These are phyloP conservation scores for Campoplex capitator DNA, from an alignment of 2,888 invertebrate species.

Conservation along the genomic window DNA sequence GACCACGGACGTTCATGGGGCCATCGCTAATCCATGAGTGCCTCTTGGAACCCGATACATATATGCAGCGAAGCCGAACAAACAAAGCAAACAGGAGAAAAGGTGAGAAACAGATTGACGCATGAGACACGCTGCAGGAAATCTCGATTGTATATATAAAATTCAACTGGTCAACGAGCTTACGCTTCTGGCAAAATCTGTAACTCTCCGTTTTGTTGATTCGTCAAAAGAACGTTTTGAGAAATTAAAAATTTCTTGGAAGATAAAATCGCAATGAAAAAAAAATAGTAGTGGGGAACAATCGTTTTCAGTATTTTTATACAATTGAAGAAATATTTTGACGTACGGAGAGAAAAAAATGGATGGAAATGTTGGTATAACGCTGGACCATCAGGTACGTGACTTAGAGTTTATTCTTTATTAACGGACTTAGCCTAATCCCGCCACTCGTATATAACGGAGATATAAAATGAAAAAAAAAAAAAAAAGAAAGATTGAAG, in stretches of 20 bases:
- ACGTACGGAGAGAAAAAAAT: constrained; percentile 17
- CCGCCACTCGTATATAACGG: constrained; percentile 36
- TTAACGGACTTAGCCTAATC: constrained; percentile 65
- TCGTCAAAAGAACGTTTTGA: not conserved
- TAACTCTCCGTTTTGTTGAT: not conserved
- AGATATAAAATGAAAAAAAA: not conserved
- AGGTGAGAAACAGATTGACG: not conserved
- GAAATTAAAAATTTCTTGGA: not conserved
- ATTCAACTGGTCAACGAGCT: not conserved
- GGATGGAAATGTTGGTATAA: constrained; percentile 21
- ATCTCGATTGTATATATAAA: not conserved
- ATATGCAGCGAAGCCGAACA: not conserved
- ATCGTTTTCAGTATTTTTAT: not conserved
- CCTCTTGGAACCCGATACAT: constrained; percentile 1
- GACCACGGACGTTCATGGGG: constrained; percentile 24
- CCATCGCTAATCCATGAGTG: constrained; percentile 38
- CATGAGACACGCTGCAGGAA: not conserved
- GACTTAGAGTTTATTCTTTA: constrained; percentile 57
- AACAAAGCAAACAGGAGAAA: not conserved
- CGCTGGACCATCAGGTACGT: constrained; percentile 38
- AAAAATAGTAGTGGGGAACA: not conserved
- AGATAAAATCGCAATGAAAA: not conserved
- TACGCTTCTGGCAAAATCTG: not conserved
- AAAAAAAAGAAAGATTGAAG: constrained; percentile 23
- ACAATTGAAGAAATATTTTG: constrained; percentile 5